Conservation (phyloP, 2,113 vertebrate species). For the Centropus unirufus region DNA sequence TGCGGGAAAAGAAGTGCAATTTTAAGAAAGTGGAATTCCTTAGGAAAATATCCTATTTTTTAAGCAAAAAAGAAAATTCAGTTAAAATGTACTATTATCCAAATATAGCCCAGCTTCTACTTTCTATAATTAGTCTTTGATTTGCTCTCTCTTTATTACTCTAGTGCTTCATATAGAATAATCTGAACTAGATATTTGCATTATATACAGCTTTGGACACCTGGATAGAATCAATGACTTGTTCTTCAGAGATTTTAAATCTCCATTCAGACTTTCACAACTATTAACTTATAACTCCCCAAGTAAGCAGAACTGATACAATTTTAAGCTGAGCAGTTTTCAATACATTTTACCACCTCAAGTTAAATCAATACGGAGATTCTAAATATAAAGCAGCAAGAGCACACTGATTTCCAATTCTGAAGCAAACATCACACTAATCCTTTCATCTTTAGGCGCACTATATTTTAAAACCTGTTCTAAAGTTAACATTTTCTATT, state of each 20-base stretch:
- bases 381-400: background rate
- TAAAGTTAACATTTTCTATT: background rate
- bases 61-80: background rate
- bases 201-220: background rate
- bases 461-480: background rate
- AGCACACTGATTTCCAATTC: background rate
- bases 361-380: background rate
- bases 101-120: background rate
- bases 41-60: background rate
- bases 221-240: background rate
- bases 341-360: background rate
- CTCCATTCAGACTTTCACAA: background rate
- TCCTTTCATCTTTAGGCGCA: background rate
- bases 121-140: slow-evolving; percentile 24
- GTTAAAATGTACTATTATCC: background rate
- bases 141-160: slow-evolving; percentile 30
- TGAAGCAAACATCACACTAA: background rate
- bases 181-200: slow-evolving; percentile 14
- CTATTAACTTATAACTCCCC: background rate
- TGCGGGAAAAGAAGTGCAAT: background rate
- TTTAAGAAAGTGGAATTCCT: background rate
- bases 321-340: background rate
- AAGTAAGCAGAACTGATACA: background rate
- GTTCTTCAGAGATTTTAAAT: slow-evolving; percentile 7
- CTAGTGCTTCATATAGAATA: background rate